Percentiles rank a stretch among this genome's conserved stretches.
Conservation (phyloP, 1,140 invertebrate genomes). For the Listronotus bonariensis region DNA sequence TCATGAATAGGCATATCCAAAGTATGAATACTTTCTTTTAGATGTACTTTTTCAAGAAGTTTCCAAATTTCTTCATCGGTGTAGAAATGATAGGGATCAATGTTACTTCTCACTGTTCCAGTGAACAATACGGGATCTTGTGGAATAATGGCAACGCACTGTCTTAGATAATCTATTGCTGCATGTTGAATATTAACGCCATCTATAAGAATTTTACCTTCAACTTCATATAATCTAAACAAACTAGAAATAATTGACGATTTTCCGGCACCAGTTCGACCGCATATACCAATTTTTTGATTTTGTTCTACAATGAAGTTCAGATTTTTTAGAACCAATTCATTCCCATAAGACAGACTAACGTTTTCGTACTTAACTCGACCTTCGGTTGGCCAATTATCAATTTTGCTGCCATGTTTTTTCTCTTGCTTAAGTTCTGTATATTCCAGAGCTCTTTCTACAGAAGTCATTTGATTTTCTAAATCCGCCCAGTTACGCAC, state of each 20-base stretch:
- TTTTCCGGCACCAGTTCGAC: slow-evolving; percentile 67
- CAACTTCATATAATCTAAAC: slow-evolving; percentile 70
- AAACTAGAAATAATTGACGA: slow-evolving; percentile 74
- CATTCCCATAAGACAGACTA: slow-evolving; percentile 69
- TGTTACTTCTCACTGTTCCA: slow-evolving; percentile 61
- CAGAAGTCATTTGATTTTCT: slow-evolving; percentile 86
- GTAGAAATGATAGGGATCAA: slow-evolving; percentile 62
- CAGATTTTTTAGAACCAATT: slow-evolving; percentile 68
- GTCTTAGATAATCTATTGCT: slow-evolving; percentile 64
- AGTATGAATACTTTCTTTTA: slow-evolving; percentile 45
- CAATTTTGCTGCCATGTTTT: slow-evolving; percentile 52
- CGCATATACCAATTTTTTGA: slow-evolving; percentile 62
- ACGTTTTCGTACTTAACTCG: slow-evolving; percentile 62
- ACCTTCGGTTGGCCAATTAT: slow-evolving; percentile 47
- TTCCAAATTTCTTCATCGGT: slow-evolving; percentile 57
- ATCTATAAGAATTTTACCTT: slow-evolving; percentile 27
- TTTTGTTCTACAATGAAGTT: slow-evolving; percentile 64
- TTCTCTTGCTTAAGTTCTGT: slow-evolving; percentile 56
- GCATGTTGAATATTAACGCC: slow-evolving; percentile 57
- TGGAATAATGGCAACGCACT: slow-evolving; percentile 70
- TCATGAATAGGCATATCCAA: slow-evolving; percentile 60
- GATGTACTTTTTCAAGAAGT: slow-evolving; percentile 50
- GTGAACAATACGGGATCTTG: slow-evolving; percentile 65
- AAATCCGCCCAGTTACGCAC: slow-evolving; percentile 81
- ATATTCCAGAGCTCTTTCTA: slow-evolving; percentile 73